phyloP scores from a whole-genome alignment of 2,797 vertebrate genomes.

The Delichon dasypus region DNA sequence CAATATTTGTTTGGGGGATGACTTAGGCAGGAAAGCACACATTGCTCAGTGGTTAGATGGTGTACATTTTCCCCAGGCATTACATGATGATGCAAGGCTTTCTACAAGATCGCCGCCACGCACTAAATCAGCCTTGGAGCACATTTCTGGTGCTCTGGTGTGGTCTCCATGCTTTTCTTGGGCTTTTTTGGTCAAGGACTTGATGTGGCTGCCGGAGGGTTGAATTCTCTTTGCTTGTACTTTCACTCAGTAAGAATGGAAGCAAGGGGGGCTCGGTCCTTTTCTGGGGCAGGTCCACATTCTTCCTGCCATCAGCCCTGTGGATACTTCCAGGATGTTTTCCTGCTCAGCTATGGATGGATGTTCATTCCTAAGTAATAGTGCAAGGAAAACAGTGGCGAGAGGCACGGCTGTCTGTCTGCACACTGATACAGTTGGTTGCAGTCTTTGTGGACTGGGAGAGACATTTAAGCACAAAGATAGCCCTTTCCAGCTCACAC shows the following conservation, averaged over 20 bases:
- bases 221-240: neutral
- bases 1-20: neutral
- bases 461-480: neutral
- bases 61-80: neutral
- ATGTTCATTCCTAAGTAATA: neutral
- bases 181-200: neutral
- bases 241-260: neutral
- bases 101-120: neutral
- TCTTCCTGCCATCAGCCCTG: neutral
- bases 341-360: neutral
- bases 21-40: neutral
- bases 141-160: neutral
- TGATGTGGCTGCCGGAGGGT: neutral
- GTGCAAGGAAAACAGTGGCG: neutral
- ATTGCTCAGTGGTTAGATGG: neutral
- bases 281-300: neutral
- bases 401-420: neutral
- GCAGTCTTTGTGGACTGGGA: neutral
- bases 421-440: neutral
- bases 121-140: neutral
- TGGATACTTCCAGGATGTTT: neutral
- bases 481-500: neutral
- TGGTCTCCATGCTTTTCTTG: neutral
- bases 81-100: accelerated
- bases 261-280: accelerated